Percentiles rank a stretch among this genome's conserved stretches.
Conservation (phyloP, 2,888 invertebrate species). For the Thalpophila matura region DNA sequence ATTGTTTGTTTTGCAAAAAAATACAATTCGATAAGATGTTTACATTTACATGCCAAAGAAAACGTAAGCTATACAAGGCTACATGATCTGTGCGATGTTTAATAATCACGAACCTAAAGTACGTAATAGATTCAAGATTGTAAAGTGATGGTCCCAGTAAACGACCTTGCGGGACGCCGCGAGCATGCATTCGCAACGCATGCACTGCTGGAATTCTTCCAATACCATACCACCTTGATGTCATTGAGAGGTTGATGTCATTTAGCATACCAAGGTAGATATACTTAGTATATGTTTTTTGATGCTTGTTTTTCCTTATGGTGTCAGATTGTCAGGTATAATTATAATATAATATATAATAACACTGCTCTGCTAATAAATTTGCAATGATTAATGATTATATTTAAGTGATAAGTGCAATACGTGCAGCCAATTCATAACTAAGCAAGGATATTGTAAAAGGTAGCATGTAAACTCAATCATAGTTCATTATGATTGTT, state of each 20-base stretch:
- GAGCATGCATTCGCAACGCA: conserved; percentile 68
- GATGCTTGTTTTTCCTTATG: conserved; percentile 31
- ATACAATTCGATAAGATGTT: conserved; percentile 5
- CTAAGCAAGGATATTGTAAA: conserved; percentile 10
- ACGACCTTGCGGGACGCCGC: conserved; percentile 80
- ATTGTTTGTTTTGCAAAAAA: neutral
- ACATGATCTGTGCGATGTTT: conserved; percentile 26
- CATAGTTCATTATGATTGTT: conserved; percentile 8
- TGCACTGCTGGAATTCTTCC: conserved; percentile 72
- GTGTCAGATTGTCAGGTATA: conserved; percentile 11
- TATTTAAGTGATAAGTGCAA: neutral
- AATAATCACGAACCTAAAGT: conserved; percentile 12
- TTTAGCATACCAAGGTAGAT: conserved; percentile 24
- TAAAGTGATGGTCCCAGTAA: conserved; percentile 64
- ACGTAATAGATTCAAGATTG: conserved; percentile 47
- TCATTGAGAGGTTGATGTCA: conserved; percentile 53
- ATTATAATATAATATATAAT: too few relatives aligned
- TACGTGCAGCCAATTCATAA: conserved; percentile 31
- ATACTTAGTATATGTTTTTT: conserved; percentile 30
- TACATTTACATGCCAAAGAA: conserved; percentile 11
- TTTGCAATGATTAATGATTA: neutral
- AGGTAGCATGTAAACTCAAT: conserved; percentile 9
- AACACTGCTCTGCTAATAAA: conserved; percentile 14
- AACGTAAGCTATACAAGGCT: conserved; percentile 27
- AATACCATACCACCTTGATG: conserved; percentile 65